Evolutionary conservation across 2,888 invertebrate species (phyloP).

Genomic region (Aspidapion aeneum): DNA sequence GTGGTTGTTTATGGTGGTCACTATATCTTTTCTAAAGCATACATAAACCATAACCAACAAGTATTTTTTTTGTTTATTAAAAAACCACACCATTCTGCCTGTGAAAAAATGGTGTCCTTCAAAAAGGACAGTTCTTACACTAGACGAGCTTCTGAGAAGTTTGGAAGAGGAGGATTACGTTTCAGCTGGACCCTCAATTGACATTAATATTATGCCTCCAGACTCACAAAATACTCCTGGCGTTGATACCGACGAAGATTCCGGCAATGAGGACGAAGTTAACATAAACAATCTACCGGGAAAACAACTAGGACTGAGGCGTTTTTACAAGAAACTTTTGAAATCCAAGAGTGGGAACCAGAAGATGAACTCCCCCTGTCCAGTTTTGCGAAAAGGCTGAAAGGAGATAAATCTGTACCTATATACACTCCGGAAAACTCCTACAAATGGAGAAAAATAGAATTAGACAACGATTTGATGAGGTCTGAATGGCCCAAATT

Average conservation of each 20-base stretch:
- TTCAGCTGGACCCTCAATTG: neutral
- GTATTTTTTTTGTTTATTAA: too few relatives aligned
- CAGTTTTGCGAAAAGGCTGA: neutral
- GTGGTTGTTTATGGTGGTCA: too few relatives aligned
- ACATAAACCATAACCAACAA: too few relatives aligned
- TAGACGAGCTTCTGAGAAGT: neutral
- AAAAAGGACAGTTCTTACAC: neutral
- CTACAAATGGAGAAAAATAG: neutral
- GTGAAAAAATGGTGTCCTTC: neutral
- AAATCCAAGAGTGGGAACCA: too few relatives aligned
- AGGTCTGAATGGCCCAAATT: neutral
- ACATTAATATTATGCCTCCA: constrained; percentile 7
- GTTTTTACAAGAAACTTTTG: too few relatives aligned
- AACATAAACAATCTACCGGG: neutral
- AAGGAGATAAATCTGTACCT: too few relatives aligned
- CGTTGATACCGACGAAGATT: constrained; percentile 4
- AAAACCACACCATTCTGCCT: too few relatives aligned
- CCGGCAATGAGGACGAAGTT: constrained; percentile 3
- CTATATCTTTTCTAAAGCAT: too few relatives aligned
- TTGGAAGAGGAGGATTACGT: neutral
- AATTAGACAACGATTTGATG: neutral
- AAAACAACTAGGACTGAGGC: neutral
- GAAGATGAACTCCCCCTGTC: too few relatives aligned
- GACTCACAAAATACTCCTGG: neutral
- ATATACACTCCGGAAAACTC: too few relatives aligned